These are phyloP conservation scores for Sinhomidia bicolor DNA, from an alignment of 2,888 invertebrate genomes.

Conservation along the genomic window DNA sequence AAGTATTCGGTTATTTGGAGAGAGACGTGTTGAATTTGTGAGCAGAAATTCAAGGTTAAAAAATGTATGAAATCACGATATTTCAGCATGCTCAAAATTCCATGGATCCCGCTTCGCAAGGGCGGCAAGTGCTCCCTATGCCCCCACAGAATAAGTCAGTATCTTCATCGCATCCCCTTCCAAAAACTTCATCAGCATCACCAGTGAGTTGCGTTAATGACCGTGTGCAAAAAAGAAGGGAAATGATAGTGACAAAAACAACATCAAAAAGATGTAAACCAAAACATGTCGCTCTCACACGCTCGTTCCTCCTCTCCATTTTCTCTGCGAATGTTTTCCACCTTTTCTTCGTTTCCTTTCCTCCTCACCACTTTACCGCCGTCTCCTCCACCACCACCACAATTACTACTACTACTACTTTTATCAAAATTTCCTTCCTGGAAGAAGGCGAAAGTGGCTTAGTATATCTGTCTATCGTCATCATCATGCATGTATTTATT, in stretches of 20 bases:
- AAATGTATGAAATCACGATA: too few relatives aligned
- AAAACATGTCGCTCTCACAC: neutral
- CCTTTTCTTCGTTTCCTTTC: neutral
- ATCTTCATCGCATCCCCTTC: too few relatives aligned
- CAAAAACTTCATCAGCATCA: neutral
- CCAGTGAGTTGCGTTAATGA: conserved; percentile 55
- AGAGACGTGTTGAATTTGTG: too few relatives aligned
- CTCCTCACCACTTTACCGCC: neutral
- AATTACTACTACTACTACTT: neutral
- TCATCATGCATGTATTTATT: neutral
- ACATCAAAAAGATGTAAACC: conserved; percentile 2
- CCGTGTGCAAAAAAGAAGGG: conserved; percentile 1
- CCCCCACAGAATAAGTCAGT: too few relatives aligned
- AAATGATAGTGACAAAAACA: conserved; percentile 16
- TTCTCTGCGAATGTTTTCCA: neutral
- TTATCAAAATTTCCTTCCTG: neutral
- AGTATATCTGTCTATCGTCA: neutral
- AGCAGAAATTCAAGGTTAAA: too few relatives aligned
- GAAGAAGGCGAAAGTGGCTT: neutral
- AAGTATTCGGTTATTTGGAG: too few relatives aligned
- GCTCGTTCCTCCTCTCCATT: neutral
- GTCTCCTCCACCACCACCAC: too few relatives aligned
- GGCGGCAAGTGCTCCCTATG: too few relatives aligned
- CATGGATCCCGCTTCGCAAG: too few relatives aligned
- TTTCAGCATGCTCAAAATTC: too few relatives aligned